These are phyloP conservation scores for Brachypterus glaber DNA, from an alignment of 2,888 invertebrate genomes.

Conservation along the genomic window DNA sequence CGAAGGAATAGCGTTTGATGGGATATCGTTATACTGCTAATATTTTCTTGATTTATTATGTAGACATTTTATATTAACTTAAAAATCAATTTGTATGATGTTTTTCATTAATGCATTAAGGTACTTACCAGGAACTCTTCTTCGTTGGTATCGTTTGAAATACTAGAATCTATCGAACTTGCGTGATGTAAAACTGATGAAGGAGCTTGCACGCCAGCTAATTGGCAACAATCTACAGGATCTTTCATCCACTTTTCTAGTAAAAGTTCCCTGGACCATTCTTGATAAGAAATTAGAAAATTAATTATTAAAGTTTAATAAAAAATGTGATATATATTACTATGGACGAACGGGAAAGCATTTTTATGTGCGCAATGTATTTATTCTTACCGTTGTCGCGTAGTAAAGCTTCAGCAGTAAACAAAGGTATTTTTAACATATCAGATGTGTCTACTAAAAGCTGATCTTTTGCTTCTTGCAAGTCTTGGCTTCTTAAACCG, in stretches of 20 bases:
- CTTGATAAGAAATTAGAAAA: slow-evolving; percentile 35
- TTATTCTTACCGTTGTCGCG: slow-evolving; percentile 53
- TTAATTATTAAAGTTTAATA: slow-evolving; percentile 4
- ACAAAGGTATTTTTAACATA: slow-evolving; percentile 59
- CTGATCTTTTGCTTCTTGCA: slow-evolving; percentile 62
- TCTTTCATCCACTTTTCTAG: slow-evolving; percentile 61
- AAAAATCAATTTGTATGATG: not conserved
- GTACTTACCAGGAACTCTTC: slow-evolving; percentile 35
- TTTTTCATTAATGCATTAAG: not conserved
- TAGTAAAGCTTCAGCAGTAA: slow-evolving; percentile 58
- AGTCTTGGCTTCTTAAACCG: slow-evolving; percentile 55
- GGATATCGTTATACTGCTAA: too few relatives aligned
- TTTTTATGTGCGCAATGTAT: too few relatives aligned
- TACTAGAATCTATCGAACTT: slow-evolving; percentile 36
- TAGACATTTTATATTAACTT: slow-evolving; percentile 1
- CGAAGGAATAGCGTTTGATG: too few relatives aligned
- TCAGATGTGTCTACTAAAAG: slow-evolving; percentile 60
- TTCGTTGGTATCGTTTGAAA: slow-evolving; percentile 31
- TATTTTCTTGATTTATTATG: slow-evolving; percentile 1
- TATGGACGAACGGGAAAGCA: too few relatives aligned
- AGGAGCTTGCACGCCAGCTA: slow-evolving; percentile 56
- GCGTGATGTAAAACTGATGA: slow-evolving; percentile 41
- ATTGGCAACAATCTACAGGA: slow-evolving; percentile 53
- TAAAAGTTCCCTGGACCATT: slow-evolving; percentile 58
- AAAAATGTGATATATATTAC: not conserved